Percentiles rank a stretch among this genome's conserved stretches.
These are phyloP conservation scores for Columba janthina DNA, from an alignment of 2,113 vertebrate species.

Conservation along the genomic window DNA sequence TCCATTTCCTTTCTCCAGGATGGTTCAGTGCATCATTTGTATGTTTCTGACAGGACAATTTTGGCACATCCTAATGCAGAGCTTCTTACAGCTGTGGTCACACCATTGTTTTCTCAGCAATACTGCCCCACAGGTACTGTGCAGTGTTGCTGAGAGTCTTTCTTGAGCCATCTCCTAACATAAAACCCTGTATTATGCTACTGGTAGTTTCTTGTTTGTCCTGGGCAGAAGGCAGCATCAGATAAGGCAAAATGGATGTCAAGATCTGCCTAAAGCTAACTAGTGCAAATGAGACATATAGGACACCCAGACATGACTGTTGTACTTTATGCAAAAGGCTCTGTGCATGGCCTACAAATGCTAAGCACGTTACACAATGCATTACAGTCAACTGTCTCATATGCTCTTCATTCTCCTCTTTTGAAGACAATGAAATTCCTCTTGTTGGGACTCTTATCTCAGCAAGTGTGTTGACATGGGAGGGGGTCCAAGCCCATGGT, in stretches of 20 bases:
- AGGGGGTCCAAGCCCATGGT: not conserved
- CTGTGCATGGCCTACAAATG: not conserved
- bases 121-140: not conserved
- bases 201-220: not conserved
- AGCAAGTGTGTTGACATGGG: not conserved
- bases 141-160: not conserved
- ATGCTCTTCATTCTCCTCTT: not conserved
- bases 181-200: not conserved
- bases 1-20: conserved; percentile 24
- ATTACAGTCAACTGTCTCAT: not conserved
- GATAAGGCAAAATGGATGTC: not conserved
- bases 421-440: not conserved
- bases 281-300: not conserved
- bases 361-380: not conserved
- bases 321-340: not conserved
- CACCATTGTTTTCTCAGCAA: not conserved
- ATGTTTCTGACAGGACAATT: not conserved
- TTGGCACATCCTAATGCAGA: not conserved
- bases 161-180: not conserved
- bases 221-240: not conserved
- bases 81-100: not conserved
- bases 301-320: rapidly evolving
- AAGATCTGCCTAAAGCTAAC: not conserved
- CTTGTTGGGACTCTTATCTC: not conserved
- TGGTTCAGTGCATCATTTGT: conserved; percentile 19